Base-by-base conservation (phyloP, 2,888 invertebrate genomes). In the Pseudanteris insignis region DNA sequence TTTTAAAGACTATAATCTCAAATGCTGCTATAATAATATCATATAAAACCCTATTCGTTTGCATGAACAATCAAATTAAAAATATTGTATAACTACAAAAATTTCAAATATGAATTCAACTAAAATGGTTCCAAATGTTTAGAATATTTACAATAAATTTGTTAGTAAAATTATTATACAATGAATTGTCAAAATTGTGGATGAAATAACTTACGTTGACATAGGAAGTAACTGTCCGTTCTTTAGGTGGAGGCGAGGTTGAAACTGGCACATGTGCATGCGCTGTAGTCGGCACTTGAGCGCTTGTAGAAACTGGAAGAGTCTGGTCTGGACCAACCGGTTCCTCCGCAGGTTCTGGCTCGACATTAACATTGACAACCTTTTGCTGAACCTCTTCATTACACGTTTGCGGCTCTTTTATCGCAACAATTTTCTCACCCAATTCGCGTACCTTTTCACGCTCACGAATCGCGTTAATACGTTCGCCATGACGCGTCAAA, bases 201-300 rank as follows among this genome's bases (percentile, higher is more conserved):
- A n/a, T n/a, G n/a, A n/a, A n/a, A 4, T 2, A 2, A 44, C 79
- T 81, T 77, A 86, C 86, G 78, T 85, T 85, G 72, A 86, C 84
- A 71, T 86, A 86, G 46, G 86, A 86, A 65, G 86, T 86, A 47
- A 84, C 86, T 74, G 84, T 85, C 67, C 86, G 80, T 76, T 86
- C 86, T 65, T 81, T 82, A 57, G 84, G 84, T 11, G 77, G 72
- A 7, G 82, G 80, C 63, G 85, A 84, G 53, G 79, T 82, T 66
- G 73, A 75, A 21, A 76, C 74, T 48, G 81, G 81, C n/a, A 81
- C 72, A 10, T 81, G 77, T 8, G 69, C 65, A 21, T 74, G 75
- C 15, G 77, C 76, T 51, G 82, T 74, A 54, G 78, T 81, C 68
- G 83, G 74, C 26, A 72, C 74, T 61, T 76, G 78, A 69, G 77